Percentiles rank a stretch among this genome's conserved stretches.
Evolutionary conservation across 2,113 vertebrate species (phyloP).

Genomic region (Terrapene triunguis): DNA sequence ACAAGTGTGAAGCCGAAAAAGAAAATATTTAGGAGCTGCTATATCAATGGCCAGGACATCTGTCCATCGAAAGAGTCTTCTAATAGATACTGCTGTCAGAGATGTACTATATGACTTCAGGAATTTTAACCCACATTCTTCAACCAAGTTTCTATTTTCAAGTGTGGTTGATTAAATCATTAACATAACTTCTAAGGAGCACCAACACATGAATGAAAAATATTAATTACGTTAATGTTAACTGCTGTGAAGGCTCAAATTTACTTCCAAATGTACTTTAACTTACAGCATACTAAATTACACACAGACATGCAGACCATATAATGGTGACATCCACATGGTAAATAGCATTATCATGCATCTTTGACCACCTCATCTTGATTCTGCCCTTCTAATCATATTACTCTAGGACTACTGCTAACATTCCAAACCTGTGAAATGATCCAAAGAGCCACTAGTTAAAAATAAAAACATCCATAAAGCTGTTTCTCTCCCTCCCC

Average conservation of each 20-base stretch:
- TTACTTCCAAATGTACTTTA: not conserved
- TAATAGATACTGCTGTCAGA: not conserved
- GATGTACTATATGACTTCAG: not conserved
- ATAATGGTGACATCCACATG: not conserved
- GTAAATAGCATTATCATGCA: not conserved
- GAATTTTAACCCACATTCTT: not conserved
- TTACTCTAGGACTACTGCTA: not conserved
- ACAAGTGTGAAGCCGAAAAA: not conserved
- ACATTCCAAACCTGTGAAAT: not conserved
- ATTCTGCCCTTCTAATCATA: not conserved
- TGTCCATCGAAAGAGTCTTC: not conserved
- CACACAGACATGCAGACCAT: not conserved
- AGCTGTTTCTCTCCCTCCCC: not conserved
- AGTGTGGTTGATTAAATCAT: not conserved
- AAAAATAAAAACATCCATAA: rapidly evolving
- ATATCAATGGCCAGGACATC: not conserved
- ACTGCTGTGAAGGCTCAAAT: not conserved
- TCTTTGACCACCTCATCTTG: not conserved
- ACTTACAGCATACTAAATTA: not conserved
- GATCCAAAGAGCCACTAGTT: not conserved
- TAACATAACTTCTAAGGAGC: not conserved
- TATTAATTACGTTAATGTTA: not conserved
- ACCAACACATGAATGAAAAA: rapidly evolving
- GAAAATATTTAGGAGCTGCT: not conserved
- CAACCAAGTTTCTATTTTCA: not conserved